Evolutionary conservation across 2,888 invertebrate species (phyloP).

Genomic region (Leptinotarsa tumamoca): DNA sequence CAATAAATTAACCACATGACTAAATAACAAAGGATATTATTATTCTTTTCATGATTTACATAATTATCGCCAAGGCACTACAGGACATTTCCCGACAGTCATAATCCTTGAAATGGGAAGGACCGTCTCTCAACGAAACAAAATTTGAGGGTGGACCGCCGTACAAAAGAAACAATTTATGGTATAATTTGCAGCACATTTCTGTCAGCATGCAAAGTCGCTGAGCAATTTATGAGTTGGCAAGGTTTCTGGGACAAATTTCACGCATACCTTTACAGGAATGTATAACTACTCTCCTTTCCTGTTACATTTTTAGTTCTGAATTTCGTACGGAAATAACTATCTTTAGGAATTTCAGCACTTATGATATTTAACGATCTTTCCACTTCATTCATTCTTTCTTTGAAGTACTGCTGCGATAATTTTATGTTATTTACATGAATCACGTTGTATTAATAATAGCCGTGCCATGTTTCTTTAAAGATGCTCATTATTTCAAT

Average conservation of each 20-base stretch:
- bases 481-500: slow-evolving; percentile 15
- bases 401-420: slow-evolving; percentile 30
- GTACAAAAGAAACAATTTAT: slow-evolving; percentile 17
- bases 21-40: too few species aligned
- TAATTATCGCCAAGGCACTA: too few species aligned
- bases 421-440: slow-evolving; percentile 11
- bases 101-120: neutral
- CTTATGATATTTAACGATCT: slow-evolving; percentile 8
- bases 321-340: slow-evolving; percentile 24
- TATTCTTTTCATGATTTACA: too few species aligned
- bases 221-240: slow-evolving; percentile 46
- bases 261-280: slow-evolving; percentile 50
- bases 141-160: slow-evolving; percentile 5
- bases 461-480: slow-evolving; percentile 11
- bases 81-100: neutral
- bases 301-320: slow-evolving; percentile 25
- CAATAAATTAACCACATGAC: too few species aligned
- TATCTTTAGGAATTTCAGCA: slow-evolving; percentile 1
- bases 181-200: slow-evolving; percentile 29
- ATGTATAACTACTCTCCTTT: slow-evolving; percentile 42
- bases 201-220: slow-evolving; percentile 24
- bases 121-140: neutral
- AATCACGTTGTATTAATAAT: slow-evolving; percentile 11
- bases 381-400: slow-evolving; percentile 21
- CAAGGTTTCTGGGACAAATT: slow-evolving; percentile 51